Evolutionary conservation across 2,888 invertebrate species (phyloP).

Genomic region (Acrocera orbiculus): DNA sequence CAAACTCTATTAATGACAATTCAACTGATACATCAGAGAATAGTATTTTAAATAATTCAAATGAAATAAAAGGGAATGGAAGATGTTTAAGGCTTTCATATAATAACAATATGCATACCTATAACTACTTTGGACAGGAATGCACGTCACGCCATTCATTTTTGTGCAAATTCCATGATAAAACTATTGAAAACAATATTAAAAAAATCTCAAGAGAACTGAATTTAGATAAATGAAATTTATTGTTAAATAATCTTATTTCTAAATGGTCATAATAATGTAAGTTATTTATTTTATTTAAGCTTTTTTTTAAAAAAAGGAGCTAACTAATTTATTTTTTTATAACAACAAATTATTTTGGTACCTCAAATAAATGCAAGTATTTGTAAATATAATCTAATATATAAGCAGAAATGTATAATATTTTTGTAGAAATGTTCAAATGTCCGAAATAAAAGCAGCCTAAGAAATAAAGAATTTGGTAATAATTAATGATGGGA

Average conservation of each 20-base stretch:
- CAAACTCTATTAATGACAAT: slow-evolving; percentile 14
- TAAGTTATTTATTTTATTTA: slow-evolving; percentile 4
- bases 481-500: no score
- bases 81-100: slow-evolving; percentile 53
- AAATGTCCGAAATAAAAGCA: no score
- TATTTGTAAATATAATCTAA: no score
- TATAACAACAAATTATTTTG: not conserved
- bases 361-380: no score
- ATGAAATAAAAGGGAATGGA: slow-evolving; percentile 43
- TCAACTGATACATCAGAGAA: slow-evolving; percentile 12
- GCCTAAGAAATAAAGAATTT: no score
- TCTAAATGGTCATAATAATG: not conserved
- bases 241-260: not conserved
- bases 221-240: slow-evolving; percentile 7
- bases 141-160: slow-evolving; percentile 49
- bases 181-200: slow-evolving; percentile 43
- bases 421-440: no score
- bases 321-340: not conserved
- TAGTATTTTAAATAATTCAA: slow-evolving; percentile 28
- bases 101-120: slow-evolving; percentile 41
- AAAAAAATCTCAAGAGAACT: slow-evolving; percentile 33
- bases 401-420: no score
- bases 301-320: slow-evolving; percentile 1
- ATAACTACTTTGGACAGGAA: slow-evolving; percentile 53
- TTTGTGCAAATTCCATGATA: slow-evolving; percentile 51